phyloP scores from a whole-genome alignment of 1,140 invertebrate genomes.

The Paracyclopina nana region DNA sequence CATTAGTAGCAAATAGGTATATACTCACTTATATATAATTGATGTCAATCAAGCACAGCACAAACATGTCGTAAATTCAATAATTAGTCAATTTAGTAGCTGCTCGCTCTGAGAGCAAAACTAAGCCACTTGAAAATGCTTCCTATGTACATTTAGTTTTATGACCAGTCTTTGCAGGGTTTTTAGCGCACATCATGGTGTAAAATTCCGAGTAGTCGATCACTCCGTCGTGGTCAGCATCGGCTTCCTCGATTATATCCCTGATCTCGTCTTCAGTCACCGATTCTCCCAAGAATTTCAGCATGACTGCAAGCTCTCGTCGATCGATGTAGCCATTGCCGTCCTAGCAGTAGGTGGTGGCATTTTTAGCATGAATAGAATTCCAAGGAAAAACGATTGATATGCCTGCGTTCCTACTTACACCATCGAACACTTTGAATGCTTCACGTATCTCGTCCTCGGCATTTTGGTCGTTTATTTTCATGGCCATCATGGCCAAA shows the following conservation, averaged over 20 bases:
- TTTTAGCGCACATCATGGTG: constrained; percentile 19
- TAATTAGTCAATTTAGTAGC: no score
- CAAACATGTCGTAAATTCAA: no score
- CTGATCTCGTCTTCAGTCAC: constrained; percentile 31
- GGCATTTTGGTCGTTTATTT: constrained; percentile 29
- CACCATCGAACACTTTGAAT: constrained; percentile 33
- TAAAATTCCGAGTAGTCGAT: constrained; percentile 66
- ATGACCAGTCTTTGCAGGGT: no score
- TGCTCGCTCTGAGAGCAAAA: no score
- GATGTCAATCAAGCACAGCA: no score
- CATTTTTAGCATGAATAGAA: not conserved
- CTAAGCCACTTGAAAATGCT: no score
- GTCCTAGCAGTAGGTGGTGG: constrained; percentile 22
- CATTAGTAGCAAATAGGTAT: no score
- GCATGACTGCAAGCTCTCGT: constrained; percentile 20
- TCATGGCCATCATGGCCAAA: constrained; percentile 34
- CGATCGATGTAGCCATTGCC: constrained; percentile 27
- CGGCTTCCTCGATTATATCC: constrained; percentile 93
- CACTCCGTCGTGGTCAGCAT: constrained; percentile 95
- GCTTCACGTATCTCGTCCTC: constrained; percentile 29
- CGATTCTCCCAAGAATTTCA: constrained; percentile 21
- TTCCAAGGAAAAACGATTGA: no score
- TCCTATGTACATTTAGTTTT: no score
- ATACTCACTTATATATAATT: no score
- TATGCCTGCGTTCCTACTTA: no score